Percentiles rank a stretch among this genome's conserved stretches.
These are phyloP conservation scores for Dicentrarchus labrax DNA, from an alignment of 2,113 vertebrate genomes.

Conservation along the genomic window DNA sequence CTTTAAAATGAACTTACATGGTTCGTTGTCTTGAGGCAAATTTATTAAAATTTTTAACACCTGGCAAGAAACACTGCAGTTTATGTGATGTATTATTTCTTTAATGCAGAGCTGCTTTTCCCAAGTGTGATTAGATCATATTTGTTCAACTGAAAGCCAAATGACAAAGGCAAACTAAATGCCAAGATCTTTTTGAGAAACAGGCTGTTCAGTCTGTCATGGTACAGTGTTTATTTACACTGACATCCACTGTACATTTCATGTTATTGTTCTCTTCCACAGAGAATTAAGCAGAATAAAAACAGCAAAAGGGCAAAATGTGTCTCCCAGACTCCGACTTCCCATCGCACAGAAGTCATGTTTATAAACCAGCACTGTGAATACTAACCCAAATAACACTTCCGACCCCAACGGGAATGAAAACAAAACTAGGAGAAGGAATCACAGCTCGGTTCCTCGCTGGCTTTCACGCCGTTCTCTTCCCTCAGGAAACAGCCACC, in stretches of 20 bases:
- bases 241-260: constrained; percentile 4
- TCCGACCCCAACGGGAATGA: constrained; percentile 73
- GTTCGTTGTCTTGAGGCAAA: constrained; percentile 40
- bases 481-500: constrained; percentile 25
- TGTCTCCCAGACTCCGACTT: constrained; percentile 51
- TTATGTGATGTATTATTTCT: constrained; percentile 55
- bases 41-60: constrained; percentile 52
- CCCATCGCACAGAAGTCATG: constrained; percentile 66
- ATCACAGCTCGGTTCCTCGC: not conserved
- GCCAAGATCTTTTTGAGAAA: constrained; percentile 49
- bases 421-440: constrained; percentile 64
- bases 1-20: constrained; percentile 16
- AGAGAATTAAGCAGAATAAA: constrained; percentile 46
- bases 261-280: constrained; percentile 63
- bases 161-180: constrained; percentile 47
- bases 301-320: constrained; percentile 32
- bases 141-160: constrained; percentile 62
- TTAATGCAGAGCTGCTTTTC: constrained; percentile 50
- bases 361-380: constrained; percentile 51
- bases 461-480: not conserved
- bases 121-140: constrained; percentile 70
- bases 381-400: constrained; percentile 81
- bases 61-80: constrained; percentile 39
- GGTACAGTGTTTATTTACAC: constrained; percentile 23
- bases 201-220: constrained; percentile 15